These are phyloP conservation scores for Acromyrmex charruanus DNA, from an alignment of 1,140 invertebrate genomes.

Conservation along the genomic window DNA sequence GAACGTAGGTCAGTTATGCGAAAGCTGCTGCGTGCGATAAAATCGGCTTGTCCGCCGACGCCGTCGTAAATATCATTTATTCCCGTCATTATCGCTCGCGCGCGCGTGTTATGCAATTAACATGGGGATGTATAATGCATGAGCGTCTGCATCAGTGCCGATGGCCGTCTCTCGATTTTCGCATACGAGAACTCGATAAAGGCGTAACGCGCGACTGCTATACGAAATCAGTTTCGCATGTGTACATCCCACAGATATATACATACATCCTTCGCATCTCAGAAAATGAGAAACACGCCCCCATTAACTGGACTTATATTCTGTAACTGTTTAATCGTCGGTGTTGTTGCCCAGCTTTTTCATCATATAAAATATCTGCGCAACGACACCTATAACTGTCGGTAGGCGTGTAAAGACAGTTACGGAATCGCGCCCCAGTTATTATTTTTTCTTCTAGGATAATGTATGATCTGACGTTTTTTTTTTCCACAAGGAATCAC, in stretches of 20 bases:
- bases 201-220: not conserved
- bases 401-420: too few relatives aligned
- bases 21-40: slow-evolving; percentile 43
- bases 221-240: slow-evolving; percentile 10
- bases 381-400: too few relatives aligned
- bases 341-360: too few relatives aligned
- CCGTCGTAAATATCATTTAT: slow-evolving; percentile 31
- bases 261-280: not conserved
- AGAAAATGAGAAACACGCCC: not conserved
- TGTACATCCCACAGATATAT: not conserved
- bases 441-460: too few relatives aligned
- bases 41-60: slow-evolving; percentile 29
- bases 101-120: slow-evolving; percentile 41
- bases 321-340: too few relatives aligned
- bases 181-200: slow-evolving; percentile 11
- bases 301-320: not conserved
- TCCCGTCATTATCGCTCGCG: slow-evolving; percentile 36
- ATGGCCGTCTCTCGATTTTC: slow-evolving; percentile 29
- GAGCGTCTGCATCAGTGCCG: not conserved
- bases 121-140: slow-evolving; percentile 48
- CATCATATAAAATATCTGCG: too few relatives aligned
- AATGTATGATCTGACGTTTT: too few relatives aligned
- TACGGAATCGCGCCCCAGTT: too few relatives aligned
- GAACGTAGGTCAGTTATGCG: slow-evolving; percentile 73
- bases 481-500: not conserved